Evolutionary conservation across 2,797 vertebrate genomes (phyloP).

Genomic region (Catamblyrhynchus diadema): DNA sequence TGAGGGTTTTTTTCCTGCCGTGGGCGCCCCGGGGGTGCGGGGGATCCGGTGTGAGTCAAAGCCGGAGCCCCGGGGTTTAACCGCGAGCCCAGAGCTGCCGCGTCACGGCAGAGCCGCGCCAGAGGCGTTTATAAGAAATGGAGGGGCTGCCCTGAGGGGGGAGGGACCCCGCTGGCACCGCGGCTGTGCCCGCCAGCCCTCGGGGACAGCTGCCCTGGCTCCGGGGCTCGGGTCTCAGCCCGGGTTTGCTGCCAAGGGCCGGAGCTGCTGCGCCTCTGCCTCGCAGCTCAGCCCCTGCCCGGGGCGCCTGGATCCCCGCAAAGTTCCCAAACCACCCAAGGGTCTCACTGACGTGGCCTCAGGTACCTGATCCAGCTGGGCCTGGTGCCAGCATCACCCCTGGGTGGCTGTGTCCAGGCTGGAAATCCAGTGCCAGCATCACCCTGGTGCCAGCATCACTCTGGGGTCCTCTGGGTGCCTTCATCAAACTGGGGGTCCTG

Average conservation of each 20-base stretch:
- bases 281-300: background rate
- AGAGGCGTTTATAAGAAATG: constrained; percentile 68
- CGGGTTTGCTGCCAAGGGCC: fast-evolving
- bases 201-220: fast-evolving
- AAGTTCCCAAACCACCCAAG: fast-evolving
- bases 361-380: fast-evolving
- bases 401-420: too few species aligned
- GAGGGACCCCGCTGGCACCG: background rate
- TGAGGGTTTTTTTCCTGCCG: constrained; percentile 64
- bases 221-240: fast-evolving
- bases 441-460: too few species aligned
- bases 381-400: too few species aligned
- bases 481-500: too few species aligned
- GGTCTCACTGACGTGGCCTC: background rate
- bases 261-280: background rate
- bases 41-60: constrained; percentile 60
- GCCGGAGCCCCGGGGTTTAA: constrained; percentile 29
- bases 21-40: constrained; percentile 30
- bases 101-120: background rate
- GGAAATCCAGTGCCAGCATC: too few species aligned
- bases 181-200: background rate
- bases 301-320: fast-evolving
- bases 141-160: background rate
- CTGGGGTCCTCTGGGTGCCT: too few species aligned
- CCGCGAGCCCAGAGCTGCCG: constrained; percentile 39